Evolutionary conservation across 2,888 invertebrate species (phyloP), one percentile per base, ranked within the genome.

Genomic region (Spodoptera exigua): DNA sequence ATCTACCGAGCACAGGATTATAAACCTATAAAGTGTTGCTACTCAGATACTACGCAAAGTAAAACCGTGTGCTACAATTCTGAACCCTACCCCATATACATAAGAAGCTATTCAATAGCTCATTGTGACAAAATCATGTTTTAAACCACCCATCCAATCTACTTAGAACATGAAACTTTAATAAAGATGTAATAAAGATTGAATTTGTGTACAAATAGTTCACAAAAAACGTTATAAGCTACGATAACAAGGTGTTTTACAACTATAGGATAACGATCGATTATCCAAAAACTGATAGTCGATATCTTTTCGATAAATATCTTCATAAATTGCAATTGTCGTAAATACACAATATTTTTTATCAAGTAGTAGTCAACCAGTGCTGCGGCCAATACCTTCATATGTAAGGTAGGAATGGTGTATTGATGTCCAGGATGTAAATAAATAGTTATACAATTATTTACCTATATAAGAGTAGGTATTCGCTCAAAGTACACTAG

Each of bases 241-340:
- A 49, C 45, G 74, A 67, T 81, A 82, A 74, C 72, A 58, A 56
- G 65, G 71, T 76, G 77, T 79, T 81, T 80, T 80, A 84, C 80
- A 83, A 81, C 74, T 71, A 63, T 70, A 61, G 58, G 81, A 84
- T 83, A 82, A 59, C 63, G 64, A 82, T 83, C 82, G 78, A 77
- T 72, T 80, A 75, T 74, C 66, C 63, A 59, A 64, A 65, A 67
- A 70, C 64, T 60, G 73, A 79, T 81, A 81, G 76, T 76, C 70
- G 59, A 69, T 82, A 82, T 71, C 78, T 52, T 52, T 54, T 58
- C 61, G 72, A 74, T 78, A 54, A n/a, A 57, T 74, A 77, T 78
- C 69, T 58, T 59, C 58, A 47, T 59, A 64, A 68, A 70, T 66
- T 64, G 59, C 66, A 76, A 76, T 68, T 69, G 74, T 73, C 60